phyloP scores from a whole-genome alignment of 2,113 vertebrate species.

The Oncorhynchus gorbuscha region DNA sequence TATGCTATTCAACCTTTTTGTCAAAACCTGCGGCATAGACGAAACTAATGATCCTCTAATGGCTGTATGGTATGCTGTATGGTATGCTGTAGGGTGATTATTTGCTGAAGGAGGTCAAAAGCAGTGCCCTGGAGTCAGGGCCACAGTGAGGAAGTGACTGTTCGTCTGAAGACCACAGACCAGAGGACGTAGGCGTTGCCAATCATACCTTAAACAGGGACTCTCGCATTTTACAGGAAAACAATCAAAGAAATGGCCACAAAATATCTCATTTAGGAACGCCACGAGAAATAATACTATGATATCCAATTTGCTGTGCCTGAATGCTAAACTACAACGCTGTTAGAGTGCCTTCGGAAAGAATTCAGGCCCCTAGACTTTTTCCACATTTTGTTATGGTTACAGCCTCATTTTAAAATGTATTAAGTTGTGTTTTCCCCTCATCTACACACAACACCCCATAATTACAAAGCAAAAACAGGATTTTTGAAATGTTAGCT shows the following conservation, averaged over 20 bases:
- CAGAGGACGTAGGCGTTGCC: constrained; percentile 14
- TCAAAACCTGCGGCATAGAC: background rate
- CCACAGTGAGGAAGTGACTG: constrained; percentile 52
- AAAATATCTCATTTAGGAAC: constrained; percentile 24
- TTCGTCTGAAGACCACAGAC: constrained; percentile 39
- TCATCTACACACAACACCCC: no score
- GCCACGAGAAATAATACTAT: constrained; percentile 4
- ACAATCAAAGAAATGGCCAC: background rate
- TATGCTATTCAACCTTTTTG: background rate
- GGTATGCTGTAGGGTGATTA: background rate
- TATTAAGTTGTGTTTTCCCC: no score
- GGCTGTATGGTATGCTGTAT: background rate
- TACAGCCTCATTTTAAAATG: no score
- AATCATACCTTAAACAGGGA: constrained; percentile 11
- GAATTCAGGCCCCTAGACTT: no score
- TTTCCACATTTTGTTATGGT: no score
- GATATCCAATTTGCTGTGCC: background rate
- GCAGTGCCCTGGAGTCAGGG: background rate
- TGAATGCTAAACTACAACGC: background rate
- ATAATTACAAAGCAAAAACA: no score
- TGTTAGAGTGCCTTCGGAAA: background rate
- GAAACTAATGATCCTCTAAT: background rate
- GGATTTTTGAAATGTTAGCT: no score
- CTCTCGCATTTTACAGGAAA: constrained; percentile 21
- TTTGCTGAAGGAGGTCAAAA: background rate